Evolutionary conservation across 2,113 vertebrate species (phyloP).

Genomic region (Zosterops japonicus): DNA sequence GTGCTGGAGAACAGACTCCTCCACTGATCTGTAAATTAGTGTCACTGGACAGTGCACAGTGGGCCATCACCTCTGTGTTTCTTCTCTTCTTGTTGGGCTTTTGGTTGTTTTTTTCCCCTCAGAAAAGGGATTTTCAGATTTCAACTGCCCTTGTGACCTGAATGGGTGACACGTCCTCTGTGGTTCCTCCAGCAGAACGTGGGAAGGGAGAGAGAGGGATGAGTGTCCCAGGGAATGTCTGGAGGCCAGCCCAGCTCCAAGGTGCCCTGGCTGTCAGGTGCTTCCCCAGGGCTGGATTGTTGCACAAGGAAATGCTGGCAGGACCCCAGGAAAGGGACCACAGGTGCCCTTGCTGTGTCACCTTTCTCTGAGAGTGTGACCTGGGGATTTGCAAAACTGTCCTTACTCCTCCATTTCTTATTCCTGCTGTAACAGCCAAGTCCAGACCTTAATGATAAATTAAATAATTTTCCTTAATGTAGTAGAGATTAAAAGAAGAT

Average conservation of each 20-base stretch:
- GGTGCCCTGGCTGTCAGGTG: background rate
- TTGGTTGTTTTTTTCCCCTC: background rate
- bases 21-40: background rate
- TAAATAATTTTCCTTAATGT: background rate
- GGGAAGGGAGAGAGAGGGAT: background rate
- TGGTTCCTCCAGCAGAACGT: background rate
- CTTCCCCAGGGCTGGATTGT: background rate
- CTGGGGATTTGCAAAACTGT: background rate
- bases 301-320: background rate
- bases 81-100: background rate
- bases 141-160: background rate
- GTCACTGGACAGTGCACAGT: background rate
- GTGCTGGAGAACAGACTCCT: background rate
- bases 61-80: accelerated
- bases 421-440: background rate
- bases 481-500: background rate
- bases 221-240: background rate
- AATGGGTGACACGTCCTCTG: background rate
- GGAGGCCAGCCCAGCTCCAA: background rate
- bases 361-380: background rate
- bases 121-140: background rate
- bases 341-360: background rate
- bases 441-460: background rate
- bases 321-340: accelerated
- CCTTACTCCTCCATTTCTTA: background rate